A percentile compares a stretch with the other conserved stretches of the same genome.
phyloP scores from a whole-genome alignment of 2,888 invertebrate genomes.

The Allygus modestus region DNA sequence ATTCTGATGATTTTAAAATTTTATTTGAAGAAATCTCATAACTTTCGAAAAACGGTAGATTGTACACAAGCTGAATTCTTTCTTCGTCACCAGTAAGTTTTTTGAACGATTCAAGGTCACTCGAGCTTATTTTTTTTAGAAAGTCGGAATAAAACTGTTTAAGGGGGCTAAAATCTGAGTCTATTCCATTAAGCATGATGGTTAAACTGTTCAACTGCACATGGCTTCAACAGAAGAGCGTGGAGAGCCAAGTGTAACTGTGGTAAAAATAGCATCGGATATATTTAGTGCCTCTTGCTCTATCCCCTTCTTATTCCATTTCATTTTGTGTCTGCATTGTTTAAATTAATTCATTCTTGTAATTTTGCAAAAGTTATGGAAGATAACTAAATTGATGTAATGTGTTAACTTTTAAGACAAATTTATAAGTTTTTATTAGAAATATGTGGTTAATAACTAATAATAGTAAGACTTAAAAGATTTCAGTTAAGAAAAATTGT shows the following conservation, averaged over 20 bases:
- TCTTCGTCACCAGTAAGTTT: conserved; percentile 81
- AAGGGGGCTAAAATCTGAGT: conserved; percentile 62
- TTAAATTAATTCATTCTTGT: no score
- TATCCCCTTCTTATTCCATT: background rate
- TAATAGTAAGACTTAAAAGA: no score
- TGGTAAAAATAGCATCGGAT: conserved; percentile 6
- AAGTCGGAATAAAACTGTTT: conserved; percentile 73
- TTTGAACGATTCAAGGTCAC: conserved; percentile 81
- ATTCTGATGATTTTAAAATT: conserved; percentile 78
- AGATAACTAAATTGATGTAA: no score
- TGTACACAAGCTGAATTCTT: conserved; percentile 73
- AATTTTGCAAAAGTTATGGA: no score
- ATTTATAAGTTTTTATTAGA: no score
- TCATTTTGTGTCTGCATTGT: background rate
- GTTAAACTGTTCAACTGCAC: background rate
- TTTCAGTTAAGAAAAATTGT: no score
- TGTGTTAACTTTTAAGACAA: no score
- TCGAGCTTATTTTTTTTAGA: conserved; percentile 77
- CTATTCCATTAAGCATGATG: conserved; percentile 55
- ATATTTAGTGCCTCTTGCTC: background rate
- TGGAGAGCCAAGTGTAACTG: background rate
- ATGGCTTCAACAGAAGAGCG: conserved; percentile 3
- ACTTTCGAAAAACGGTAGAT: conserved; percentile 22
- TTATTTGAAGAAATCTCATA: conserved; percentile 69
- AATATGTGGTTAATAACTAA: no score